Evolutionary conservation across 2,797 vertebrate species (phyloP).

Genomic region (Enteromius argenteus): DNA sequence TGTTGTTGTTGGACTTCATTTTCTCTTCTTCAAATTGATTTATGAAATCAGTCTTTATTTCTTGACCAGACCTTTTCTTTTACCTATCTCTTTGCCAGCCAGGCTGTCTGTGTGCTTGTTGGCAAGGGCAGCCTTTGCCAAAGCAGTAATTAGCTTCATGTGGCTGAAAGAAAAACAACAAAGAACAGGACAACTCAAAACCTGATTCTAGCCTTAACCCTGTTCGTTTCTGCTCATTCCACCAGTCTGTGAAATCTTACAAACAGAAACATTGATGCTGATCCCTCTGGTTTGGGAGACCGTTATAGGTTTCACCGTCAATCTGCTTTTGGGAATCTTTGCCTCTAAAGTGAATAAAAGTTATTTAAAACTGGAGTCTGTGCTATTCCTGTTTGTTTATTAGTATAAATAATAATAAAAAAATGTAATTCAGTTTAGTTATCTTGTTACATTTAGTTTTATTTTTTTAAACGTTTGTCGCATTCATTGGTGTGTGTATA

Average conservation of each 20-base stretch:
- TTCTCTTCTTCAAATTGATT: slow-evolving; percentile 61
- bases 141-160: slow-evolving; percentile 70
- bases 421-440: background rate
- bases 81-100: slow-evolving; percentile 34
- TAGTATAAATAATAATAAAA: background rate
- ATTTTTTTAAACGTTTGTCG: background rate
- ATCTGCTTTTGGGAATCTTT: slow-evolving; percentile 81
- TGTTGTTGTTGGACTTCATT: slow-evolving; percentile 65
- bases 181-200: slow-evolving; percentile 65
- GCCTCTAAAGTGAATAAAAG: slow-evolving; percentile 84
- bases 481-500: background rate
- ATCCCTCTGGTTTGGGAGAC: slow-evolving; percentile 71
- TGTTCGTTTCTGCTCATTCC: slow-evolving; percentile 69
- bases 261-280: slow-evolving; percentile 67
- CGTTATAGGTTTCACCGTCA: slow-evolving; percentile 79
- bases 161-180: slow-evolving; percentile 66
- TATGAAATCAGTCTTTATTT: slow-evolving; percentile 66
- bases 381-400: background rate
- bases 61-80: slow-evolving; percentile 55
- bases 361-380: slow-evolving; percentile 82
- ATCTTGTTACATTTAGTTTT: background rate
- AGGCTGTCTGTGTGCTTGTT: slow-evolving; percentile 56
- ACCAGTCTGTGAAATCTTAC: slow-evolving; percentile 66
- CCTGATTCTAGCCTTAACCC: slow-evolving; percentile 86
- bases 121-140: slow-evolving; percentile 70